These are phyloP conservation scores for Nemurella pictetii DNA, from an alignment of 2,888 invertebrate genomes.

Conservation along the genomic window DNA sequence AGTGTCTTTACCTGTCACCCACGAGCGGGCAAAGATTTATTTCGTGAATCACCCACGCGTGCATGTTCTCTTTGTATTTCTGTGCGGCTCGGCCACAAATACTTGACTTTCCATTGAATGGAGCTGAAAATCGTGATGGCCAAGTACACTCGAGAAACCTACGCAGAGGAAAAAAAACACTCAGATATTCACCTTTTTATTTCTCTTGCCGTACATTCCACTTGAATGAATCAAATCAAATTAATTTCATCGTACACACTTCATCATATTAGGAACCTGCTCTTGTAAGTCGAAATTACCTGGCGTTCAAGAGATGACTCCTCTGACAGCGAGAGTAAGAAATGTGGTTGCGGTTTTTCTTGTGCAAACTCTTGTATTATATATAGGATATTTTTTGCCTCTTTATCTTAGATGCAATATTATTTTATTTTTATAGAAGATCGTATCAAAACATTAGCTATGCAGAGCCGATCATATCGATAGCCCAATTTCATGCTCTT, in stretches of 20 bases:
- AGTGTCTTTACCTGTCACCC: background rate
- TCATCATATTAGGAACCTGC: background rate
- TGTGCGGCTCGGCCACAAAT: background rate
- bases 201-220: background rate
- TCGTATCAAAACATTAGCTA: background rate
- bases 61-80: background rate
- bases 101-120: background rate
- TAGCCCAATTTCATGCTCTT: background rate
- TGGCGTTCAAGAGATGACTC: background rate
- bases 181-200: background rate
- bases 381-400: background rate
- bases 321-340: background rate
- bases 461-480: background rate
- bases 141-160: background rate
- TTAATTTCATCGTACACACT: background rate
- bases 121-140: background rate
- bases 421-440: no score
- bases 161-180: background rate
- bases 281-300: background rate
- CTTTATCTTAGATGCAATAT: background rate
- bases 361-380: background rate
- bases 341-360: background rate
- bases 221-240: background rate
- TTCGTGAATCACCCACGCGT: background rate
- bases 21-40: background rate